These are phyloP conservation scores for Tholera decimalis DNA, from an alignment of 2,888 invertebrate species.

Conservation along the genomic window DNA sequence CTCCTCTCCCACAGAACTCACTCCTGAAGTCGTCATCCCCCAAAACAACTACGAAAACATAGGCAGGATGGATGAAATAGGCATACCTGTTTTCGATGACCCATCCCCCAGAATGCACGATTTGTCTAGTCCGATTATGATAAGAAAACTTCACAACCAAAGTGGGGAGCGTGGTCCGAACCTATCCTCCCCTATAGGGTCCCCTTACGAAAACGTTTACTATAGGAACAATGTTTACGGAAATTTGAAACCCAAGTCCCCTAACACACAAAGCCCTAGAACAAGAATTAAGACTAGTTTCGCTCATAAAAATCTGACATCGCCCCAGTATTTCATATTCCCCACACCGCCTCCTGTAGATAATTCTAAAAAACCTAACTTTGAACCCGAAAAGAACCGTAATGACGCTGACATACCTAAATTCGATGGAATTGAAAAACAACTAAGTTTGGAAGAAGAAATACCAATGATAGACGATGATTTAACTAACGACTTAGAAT, in stretches of 20 bases:
- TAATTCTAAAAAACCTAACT: conserved; percentile 75
- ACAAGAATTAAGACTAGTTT: conserved; percentile 92
- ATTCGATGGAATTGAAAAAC: conserved; percentile 87
- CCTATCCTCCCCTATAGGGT: conserved; percentile 78
- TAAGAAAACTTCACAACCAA: conserved; percentile 79
- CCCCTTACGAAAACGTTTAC: conserved; percentile 93
- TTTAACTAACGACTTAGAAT: conserved; percentile 86
- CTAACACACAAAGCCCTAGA: conserved; percentile 90
- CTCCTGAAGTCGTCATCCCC: conserved; percentile 79
- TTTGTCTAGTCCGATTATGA: conserved; percentile 86
- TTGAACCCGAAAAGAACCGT: conserved; percentile 55
- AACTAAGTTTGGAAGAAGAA: conserved; percentile 88
- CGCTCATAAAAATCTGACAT: conserved; percentile 87
- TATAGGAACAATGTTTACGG: conserved; percentile 80
- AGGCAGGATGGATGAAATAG: conserved; percentile 87
- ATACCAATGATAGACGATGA: conserved; percentile 90
- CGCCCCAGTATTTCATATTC: conserved; percentile 89
- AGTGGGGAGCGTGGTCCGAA: conserved; percentile 65
- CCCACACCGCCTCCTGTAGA: conserved; percentile 85
- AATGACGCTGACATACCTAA: conserved; percentile 60
- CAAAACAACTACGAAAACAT: conserved; percentile 82
- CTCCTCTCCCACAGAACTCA: conserved; percentile 77
- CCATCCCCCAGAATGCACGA: conserved; percentile 73
- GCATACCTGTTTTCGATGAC: conserved; percentile 86
- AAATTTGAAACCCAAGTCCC: conserved; percentile 85